Percentiles rank a stretch among this genome's conserved stretches.
Conservation (phyloP, 2,888 invertebrate species). For the Laspeyria flexula region DNA sequence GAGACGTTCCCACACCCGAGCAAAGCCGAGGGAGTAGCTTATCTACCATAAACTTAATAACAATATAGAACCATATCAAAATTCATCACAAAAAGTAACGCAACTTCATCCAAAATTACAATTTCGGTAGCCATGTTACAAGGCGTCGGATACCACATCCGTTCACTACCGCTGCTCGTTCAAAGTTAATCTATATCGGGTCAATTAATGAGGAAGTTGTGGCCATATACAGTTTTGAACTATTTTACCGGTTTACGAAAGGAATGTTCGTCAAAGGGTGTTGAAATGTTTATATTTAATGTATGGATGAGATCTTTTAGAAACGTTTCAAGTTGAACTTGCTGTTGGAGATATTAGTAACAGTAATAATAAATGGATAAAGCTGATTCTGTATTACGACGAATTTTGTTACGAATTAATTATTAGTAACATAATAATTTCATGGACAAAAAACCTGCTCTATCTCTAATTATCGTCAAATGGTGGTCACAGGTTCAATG, state of each 20-base stretch:
- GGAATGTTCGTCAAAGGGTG: conserved; percentile 16
- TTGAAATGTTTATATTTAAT: conserved; percentile 10
- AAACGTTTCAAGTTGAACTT: neutral
- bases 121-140: conserved; percentile 18
- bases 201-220: conserved; percentile 52
- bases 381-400: too few relatives aligned
- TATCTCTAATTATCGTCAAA: too few relatives aligned
- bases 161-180: conserved; percentile 19
- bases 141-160: conserved; percentile 18
- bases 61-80: neutral
- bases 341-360: neutral
- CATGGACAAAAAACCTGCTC: too few relatives aligned
- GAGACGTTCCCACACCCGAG: too few relatives aligned
- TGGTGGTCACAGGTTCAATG: too few relatives aligned
- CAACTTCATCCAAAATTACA: conserved; percentile 7
- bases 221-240: conserved; percentile 24
- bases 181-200: conserved; percentile 46
- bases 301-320: neutral
- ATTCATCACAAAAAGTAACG: neutral
- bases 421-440: too few relatives aligned
- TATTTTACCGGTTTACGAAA: conserved; percentile 26
- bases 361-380: too few relatives aligned
- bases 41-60: too few relatives aligned
- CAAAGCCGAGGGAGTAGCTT: too few relatives aligned
- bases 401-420: too few relatives aligned